Evolutionary conservation across 2,888 invertebrate species (phyloP).

Genomic region (Leptodirus hochenwartii): DNA sequence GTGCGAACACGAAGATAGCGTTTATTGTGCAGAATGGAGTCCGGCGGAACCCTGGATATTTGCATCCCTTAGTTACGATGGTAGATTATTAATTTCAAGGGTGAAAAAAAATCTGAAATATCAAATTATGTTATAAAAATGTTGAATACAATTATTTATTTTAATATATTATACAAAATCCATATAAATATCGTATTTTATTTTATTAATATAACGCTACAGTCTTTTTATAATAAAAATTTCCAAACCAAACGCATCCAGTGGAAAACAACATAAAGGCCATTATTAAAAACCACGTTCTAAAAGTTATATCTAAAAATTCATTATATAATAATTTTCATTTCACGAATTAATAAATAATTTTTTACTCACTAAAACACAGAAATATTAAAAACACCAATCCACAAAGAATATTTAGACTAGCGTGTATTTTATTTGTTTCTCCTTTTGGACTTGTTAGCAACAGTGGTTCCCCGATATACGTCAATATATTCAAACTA

Average conservation of each 20-base stretch:
- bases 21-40: constrained; percentile 95
- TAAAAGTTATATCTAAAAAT: constrained; percentile 22
- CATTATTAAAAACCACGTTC: constrained; percentile 22
- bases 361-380: constrained; percentile 18
- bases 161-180: too few species aligned
- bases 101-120: constrained; percentile 92
- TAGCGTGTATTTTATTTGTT: constrained; percentile 18
- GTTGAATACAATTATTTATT: too few species aligned
- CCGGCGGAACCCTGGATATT: constrained; percentile 97
- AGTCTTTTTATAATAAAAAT: constrained; percentile 23
- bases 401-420: constrained; percentile 19
- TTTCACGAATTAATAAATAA: neutral
- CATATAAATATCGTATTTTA: too few species aligned
- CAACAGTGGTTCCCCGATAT: constrained; percentile 19
- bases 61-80: constrained; percentile 97
- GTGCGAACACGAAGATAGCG: constrained; percentile 96
- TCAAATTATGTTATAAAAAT: constrained; percentile 67
- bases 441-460: constrained; percentile 21
- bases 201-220: too few species aligned
- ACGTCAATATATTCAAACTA: constrained; percentile 21
- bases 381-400: constrained; percentile 20
- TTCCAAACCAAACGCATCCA: constrained; percentile 23
- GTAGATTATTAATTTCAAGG: constrained; percentile 77
- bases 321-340: constrained; percentile 8
- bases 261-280: constrained; percentile 23